Percentiles rank a stretch among this genome's conserved stretches.
Evolutionary conservation across 2,113 vertebrate genomes (phyloP).

Genomic region (Melanotaenia duboulayi): DNA sequence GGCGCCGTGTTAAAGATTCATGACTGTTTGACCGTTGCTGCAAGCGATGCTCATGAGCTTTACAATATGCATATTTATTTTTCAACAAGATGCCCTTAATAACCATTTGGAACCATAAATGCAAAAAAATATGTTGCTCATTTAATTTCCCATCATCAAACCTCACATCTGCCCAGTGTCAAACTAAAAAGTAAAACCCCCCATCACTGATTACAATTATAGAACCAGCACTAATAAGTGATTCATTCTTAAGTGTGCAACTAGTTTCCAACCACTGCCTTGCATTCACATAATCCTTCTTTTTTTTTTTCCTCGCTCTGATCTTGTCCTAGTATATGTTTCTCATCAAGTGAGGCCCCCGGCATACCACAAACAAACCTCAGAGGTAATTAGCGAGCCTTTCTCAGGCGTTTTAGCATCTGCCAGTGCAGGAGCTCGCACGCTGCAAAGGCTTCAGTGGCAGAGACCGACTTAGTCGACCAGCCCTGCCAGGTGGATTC

Average conservation of each 20-base stretch:
- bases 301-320: slow-evolving; percentile 59
- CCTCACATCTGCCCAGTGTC: neutral
- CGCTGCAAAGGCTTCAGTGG: neutral
- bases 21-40: neutral
- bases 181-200: slow-evolving; percentile 2
- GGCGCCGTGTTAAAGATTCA: slow-evolving; percentile 4
- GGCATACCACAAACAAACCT: slow-evolving; percentile 58
- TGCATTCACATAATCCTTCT: slow-evolving; percentile 32
- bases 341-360: slow-evolving; percentile 45
- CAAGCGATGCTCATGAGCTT: no score
- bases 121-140: neutral
- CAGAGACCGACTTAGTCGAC: slow-evolving; percentile 15
- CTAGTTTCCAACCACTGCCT: slow-evolving; percentile 29
- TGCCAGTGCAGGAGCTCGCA: slow-evolving; percentile 34
- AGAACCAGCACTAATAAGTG: neutral
- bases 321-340: slow-evolving; percentile 60
- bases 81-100: slow-evolving; percentile 23
- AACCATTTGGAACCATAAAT: slow-evolving; percentile 13
- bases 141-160: slow-evolving; percentile 2
- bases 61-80: neutral
- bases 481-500: slow-evolving; percentile 61
- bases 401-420: slow-evolving; percentile 62
- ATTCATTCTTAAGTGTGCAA: slow-evolving; percentile 10
- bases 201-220: neutral
- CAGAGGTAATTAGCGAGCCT: slow-evolving; percentile 71